Base-by-base conservation (phyloP, 2,797 vertebrate species). In the Silurus aristotelis region DNA sequence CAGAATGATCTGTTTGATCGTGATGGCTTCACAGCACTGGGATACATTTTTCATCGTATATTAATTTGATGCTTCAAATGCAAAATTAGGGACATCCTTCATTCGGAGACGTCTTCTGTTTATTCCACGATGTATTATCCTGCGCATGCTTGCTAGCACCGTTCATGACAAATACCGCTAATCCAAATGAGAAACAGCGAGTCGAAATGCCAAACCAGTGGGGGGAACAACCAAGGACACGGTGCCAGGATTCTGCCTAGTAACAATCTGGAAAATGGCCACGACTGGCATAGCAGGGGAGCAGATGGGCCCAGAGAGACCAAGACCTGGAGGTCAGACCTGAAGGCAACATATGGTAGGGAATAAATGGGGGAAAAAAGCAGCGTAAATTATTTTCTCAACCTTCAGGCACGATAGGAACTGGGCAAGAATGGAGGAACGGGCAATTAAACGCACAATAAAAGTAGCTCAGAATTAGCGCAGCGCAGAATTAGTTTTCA, bases 281-380 rank as follows among this genome's bases (percentile, higher is more conserved):
- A 80, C 10, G 72, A 68, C 66, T 70, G 55, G 60, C 58, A 63
- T 71, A 83, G 58, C 80, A 78, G 82, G 87, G 66, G 58, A 78
- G 75, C 87, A 89, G 87, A 84, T 88, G 87, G 87, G 56, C 48
- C 14, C 8, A 38, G 61, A 79, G 67, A 80, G 68, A 68, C 79
- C 46, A 25, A 38, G 61, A 76, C 55, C 66, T 79, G 68, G 80
- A 63, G 81, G 83, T 83, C 46, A 83, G n/a, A 80, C 72, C 31
- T 68, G 52, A 83, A 61, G 76, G 52, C 58, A 79, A 38, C 19
- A 25, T 19, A 63, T 12, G 61, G 77, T 25, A 27, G 58, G 19
- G n/a, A 52, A 61, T 52, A 52, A 52, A 52, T 52, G 48, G 48
- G 48, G 48, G 6, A 3, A 27, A 84, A 79, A 70, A 27, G 66